A percentile compares a stretch with the other conserved stretches of the same genome.
These are phyloP conservation scores for Colaptes auratus DNA, from an alignment of 2,113 vertebrate species.

Conservation along the genomic window DNA sequence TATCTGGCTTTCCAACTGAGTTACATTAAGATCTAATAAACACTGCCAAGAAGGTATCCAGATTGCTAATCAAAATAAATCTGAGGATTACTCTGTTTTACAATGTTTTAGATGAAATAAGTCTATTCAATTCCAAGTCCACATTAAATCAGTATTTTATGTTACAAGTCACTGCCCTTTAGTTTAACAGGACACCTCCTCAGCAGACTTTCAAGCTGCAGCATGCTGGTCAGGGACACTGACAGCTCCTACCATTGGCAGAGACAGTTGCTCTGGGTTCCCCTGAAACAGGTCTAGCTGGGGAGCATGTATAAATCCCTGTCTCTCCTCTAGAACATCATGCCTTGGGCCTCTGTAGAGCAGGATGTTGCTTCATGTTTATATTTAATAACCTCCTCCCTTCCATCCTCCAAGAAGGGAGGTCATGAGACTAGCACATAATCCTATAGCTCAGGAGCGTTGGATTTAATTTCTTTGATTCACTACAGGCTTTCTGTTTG, in stretches of 20 bases:
- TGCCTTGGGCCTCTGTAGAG: background rate
- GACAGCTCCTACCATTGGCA: background rate
- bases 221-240: background rate
- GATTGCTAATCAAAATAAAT: constrained; percentile 70
- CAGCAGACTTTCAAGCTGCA: background rate
- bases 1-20: constrained; percentile 41
- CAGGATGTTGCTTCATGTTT: constrained; percentile 37
- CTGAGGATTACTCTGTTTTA: constrained; percentile 48
- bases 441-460: constrained; percentile 29
- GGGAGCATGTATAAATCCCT: accelerated
- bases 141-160: background rate
- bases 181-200: background rate
- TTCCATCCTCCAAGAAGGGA: constrained; percentile 25
- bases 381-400: constrained; percentile 23
- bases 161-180: background rate
- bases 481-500: constrained; percentile 52
- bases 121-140: background rate
- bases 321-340: background rate
- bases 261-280: background rate
- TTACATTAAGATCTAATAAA: constrained; percentile 51
- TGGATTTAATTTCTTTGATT: constrained; percentile 68
- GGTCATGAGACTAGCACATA: constrained; percentile 20
- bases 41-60: constrained; percentile 69
- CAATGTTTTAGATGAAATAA: constrained; percentile 19
- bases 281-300: background rate